These are phyloP conservation scores for Manis pentadactyla DNA, from an alignment of 2,797 vertebrate species.

Conservation along the genomic window DNA sequence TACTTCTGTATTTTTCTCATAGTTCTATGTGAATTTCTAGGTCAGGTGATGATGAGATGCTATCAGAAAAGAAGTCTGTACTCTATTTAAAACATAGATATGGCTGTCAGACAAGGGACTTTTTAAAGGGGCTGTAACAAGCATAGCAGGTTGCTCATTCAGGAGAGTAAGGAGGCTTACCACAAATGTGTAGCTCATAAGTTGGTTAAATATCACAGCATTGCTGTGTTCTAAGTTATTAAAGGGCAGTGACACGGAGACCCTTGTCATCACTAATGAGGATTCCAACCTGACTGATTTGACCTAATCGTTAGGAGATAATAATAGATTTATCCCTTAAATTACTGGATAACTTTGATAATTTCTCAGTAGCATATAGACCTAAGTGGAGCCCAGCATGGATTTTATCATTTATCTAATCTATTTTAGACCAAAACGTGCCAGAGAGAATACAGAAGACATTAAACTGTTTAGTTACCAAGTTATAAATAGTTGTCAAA, in stretches of 20 bases:
- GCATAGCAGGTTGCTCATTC: conserved; percentile 42
- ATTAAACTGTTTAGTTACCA: conserved; percentile 72
- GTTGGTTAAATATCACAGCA: conserved; percentile 65
- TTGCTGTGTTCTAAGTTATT: conserved; percentile 64
- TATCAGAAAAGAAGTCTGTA: conserved; percentile 44
- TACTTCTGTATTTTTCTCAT: conserved; percentile 40
- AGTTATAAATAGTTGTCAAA: conserved; percentile 72
- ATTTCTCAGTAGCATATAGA: conserved; percentile 74
- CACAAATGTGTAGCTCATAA: conserved; percentile 55
- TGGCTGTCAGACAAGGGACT: conserved; percentile 35
- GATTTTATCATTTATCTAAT: conserved; percentile 74
- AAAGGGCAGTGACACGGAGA: conserved; percentile 63
- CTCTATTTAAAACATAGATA: conserved; percentile 62
- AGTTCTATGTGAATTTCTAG: conserved; percentile 53
- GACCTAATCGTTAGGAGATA: conserved; percentile 73
- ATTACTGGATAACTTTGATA: conserved; percentile 74
- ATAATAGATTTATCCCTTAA: conserved; percentile 71
- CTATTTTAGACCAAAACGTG: conserved; percentile 73
- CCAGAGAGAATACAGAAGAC: conserved; percentile 58
- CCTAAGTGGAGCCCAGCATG: conserved; percentile 66
- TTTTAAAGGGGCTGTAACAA: conserved; percentile 53
- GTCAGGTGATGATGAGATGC: conserved; percentile 29
- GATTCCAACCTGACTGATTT: conserved; percentile 73
- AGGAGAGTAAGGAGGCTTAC: conserved; percentile 16
- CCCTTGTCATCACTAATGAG: conserved; percentile 70